A percentile compares a stretch with the other conserved stretches of the same genome.
phyloP scores from a whole-genome alignment of 35 echinoderm and acorn worm genomes.

The Anneissia japonica region DNA sequence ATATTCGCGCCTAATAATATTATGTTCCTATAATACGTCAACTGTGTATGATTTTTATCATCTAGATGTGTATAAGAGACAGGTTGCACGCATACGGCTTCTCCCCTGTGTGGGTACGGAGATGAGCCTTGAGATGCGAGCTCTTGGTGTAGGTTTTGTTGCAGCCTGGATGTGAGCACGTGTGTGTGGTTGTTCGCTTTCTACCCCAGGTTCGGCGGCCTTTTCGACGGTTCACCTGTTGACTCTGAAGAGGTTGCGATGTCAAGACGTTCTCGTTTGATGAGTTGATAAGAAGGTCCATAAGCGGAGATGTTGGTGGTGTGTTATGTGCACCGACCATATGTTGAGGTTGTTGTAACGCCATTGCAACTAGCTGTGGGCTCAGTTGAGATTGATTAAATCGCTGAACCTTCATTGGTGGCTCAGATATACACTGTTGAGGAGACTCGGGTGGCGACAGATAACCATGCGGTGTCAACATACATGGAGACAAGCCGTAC shows the following conservation, averaged over 20 bases:
- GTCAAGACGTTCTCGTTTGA: slow-evolving; percentile 46
- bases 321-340: slow-evolving; percentile 21
- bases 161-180: slow-evolving; percentile 85
- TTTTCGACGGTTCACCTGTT: slow-evolving; percentile 65
- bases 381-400: neutral
- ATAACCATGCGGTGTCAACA: slow-evolving; percentile 51
- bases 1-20: too few relatives aligned
- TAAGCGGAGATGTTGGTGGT: slow-evolving; percentile 72
- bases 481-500: slow-evolving; percentile 40
- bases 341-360: neutral
- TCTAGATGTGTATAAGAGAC: too few relatives aligned
- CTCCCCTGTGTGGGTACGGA: slow-evolving; percentile 92
- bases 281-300: slow-evolving; percentile 87
- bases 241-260: slow-evolving; percentile 4
- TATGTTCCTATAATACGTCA: too few relatives aligned
- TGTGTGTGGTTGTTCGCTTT: slow-evolving; percentile 91
- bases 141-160: slow-evolving; percentile 96
- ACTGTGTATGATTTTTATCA: too few relatives aligned
- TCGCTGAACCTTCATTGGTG: neutral
- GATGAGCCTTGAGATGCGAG: slow-evolving; percentile 98
- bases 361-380: neutral
- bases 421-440: neutral
- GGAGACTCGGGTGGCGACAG: slow-evolving; percentile 3
- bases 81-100: slow-evolving; percentile 98
- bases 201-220: slow-evolving; percentile 89